Evolutionary conservation across 2,113 vertebrate species (phyloP), one percentile per base, ranked within the genome.

Genomic region (Anser cygnoides): DNA sequence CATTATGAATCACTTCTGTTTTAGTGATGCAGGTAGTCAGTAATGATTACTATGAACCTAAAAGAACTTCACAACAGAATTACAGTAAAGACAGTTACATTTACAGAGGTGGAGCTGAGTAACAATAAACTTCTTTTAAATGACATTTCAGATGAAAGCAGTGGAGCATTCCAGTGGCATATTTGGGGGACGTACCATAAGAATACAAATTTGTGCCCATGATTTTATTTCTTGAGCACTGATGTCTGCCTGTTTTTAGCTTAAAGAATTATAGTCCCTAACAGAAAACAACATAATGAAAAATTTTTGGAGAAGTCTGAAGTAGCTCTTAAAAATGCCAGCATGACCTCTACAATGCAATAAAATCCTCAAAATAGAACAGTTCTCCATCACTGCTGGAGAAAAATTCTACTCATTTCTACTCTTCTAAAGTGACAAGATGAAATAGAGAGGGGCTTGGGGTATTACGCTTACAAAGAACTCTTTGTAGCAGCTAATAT

Each of bases 261-360:
- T 70, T 52, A 83, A 85, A 96, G 68, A 89, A 68, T 84, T 96
- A 80, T 35, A 95, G 65, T 80, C 54, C 80, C 66, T 88, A 92
- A 41, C 17, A 95, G 84, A 95, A 97, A 97, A 82, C 58, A 93
- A 84, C 49, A 78, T 95, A 83, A 94, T 95, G 90, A 96, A 94
- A 95, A 87, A 75, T 17, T 74, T 50, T 67, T 96, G 8, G 73
- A 90, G 89, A 88, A 82, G 50, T 88, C 58, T 96, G 92, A 94
- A 97, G 95, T 13, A 94, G 71, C 59, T 89, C 84, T 96, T 76
- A 86, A 87, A 96, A 97, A 97, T 95, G 87, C 75, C 91, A 96
- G 87, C 29, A 43, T 96, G 83, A 96, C 61, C 84, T 95, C 90
- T 49, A 75, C 44, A 74, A 89, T 3, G 39, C 95, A 92, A 59